phyloP scores from a whole-genome alignment of 1,140 invertebrate genomes.

The Amphibalanus amphitrite region DNA sequence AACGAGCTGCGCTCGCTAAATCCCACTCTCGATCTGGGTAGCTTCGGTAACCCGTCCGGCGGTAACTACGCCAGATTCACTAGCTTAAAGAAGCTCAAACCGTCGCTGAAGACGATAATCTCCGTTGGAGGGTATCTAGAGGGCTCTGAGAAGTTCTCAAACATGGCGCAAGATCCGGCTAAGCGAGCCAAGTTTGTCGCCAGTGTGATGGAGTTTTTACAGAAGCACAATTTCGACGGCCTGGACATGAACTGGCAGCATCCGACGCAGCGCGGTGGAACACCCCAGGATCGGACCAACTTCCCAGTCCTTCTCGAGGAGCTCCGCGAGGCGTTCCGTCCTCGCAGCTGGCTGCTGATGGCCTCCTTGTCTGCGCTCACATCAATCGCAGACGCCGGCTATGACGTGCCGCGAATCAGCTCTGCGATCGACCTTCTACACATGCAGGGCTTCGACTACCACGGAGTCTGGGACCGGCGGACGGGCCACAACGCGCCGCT shows the following conservation, averaged over 20 bases:
- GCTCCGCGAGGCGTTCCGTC: constrained; percentile 32
- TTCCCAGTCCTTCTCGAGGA: constrained; percentile 45
- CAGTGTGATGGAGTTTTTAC: constrained; percentile 34
- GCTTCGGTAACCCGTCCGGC: constrained; percentile 24
- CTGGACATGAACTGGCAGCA: constrained; percentile 64
- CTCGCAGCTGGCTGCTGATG: constrained; percentile 29
- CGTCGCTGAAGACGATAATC: constrained; percentile 42
- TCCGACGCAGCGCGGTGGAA: constrained; percentile 50
- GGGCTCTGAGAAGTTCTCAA: constrained; percentile 45
- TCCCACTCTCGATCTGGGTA: constrained; percentile 32
- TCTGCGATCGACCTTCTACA: constrained; percentile 53
- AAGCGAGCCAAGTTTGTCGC: constrained; percentile 34
- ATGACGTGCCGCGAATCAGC: constrained; percentile 37
- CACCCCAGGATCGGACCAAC: constrained; percentile 50
- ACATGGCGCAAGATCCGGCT: constrained; percentile 25
- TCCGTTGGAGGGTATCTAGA: constrained; percentile 62
- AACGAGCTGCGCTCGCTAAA: constrained; percentile 38
- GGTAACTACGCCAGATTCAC: constrained; percentile 36
- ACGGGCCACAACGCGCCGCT: constrained; percentile 50
- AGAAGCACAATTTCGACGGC: constrained; percentile 56
- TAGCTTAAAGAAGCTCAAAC: constrained; percentile 42
- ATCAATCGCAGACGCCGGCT: constrained; percentile 24
- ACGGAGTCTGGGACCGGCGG: constrained; percentile 58
- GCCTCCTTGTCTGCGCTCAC: constrained; percentile 35
- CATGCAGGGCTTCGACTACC: constrained; percentile 80